These are phyloP conservation scores for Artemia franciscana DNA, from an alignment of 1,140 invertebrate genomes.

Conservation along the genomic window DNA sequence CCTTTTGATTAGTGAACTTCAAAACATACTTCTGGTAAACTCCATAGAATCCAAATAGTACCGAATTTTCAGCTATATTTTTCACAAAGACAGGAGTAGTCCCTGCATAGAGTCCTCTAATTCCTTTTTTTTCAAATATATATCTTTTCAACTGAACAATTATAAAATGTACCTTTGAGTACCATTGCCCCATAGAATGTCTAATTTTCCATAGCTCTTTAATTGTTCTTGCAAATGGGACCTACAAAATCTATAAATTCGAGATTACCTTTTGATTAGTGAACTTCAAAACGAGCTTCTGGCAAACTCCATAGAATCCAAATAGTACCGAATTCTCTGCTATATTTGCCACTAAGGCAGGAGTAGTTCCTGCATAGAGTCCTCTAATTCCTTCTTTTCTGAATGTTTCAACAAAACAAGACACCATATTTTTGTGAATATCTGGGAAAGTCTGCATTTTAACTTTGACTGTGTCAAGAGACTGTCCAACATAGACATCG, in stretches of 20 bases:
- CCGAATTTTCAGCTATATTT: constrained; percentile 92
- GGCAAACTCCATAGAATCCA: constrained; percentile 86
- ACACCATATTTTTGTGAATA: constrained; percentile 56
- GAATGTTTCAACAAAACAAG: constrained; percentile 59
- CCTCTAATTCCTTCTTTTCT: constrained; percentile 54
- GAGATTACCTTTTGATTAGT: constrained; percentile 12
- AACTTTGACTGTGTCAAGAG: constrained; percentile 91
- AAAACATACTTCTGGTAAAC: constrained; percentile 65
- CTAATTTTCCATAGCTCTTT: too few species aligned
- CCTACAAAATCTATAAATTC: too few species aligned
- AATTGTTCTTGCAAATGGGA: too few species aligned
- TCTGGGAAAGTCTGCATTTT: constrained; percentile 95
- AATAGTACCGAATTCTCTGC: constrained; percentile 96
- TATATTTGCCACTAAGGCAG: constrained; percentile 79
- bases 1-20: constrained; percentile 14
- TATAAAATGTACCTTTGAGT: too few species aligned
- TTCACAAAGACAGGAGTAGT: constrained; percentile 78
- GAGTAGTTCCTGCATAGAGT: constrained; percentile 84
- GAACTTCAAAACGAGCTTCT: constrained; percentile 39
- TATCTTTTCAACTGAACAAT: too few species aligned
- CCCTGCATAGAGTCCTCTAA: constrained; percentile 80
- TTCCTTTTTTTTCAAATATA: too few species aligned
- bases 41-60: constrained; percentile 90
- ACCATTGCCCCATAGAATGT: too few species aligned
- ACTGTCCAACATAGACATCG: constrained; percentile 89